These are phyloP conservation scores for Drosophila sechellia DNA, from an alignment of 1,140 invertebrate genomes.

Conservation along the genomic window DNA sequence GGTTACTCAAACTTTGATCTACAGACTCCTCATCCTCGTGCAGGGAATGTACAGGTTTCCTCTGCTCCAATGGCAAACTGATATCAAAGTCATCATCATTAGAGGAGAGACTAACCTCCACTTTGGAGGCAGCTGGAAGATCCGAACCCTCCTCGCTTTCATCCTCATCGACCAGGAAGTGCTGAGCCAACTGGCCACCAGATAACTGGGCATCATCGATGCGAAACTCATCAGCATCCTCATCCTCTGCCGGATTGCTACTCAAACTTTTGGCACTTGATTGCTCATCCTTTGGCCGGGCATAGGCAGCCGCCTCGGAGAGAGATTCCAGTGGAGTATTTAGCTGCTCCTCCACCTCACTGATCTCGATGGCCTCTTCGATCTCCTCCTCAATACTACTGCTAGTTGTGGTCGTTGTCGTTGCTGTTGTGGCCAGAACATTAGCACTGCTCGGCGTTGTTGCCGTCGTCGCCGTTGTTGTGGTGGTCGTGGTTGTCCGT, in stretches of 20 bases:
- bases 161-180: conserved; percentile 64
- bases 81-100: conserved; percentile 69
- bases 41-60: conserved; percentile 55
- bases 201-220: conserved; percentile 77
- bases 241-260: conserved; percentile 36
- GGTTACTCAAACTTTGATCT: conserved; percentile 59
- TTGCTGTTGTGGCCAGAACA: conserved; percentile 35
- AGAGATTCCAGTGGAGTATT: conserved; percentile 40
- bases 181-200: conserved; percentile 74
- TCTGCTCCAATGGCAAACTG: conserved; percentile 54
- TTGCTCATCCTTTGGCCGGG: conserved; percentile 24
- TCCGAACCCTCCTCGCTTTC: conserved; percentile 39
- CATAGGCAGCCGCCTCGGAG: conserved; percentile 51
- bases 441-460: conserved; percentile 41
- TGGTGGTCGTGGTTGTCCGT: conserved; percentile 45
- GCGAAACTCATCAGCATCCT: conserved; percentile 58
- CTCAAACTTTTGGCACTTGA: conserved; percentile 63
- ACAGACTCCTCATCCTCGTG: conserved; percentile 45
- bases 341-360: conserved; percentile 65
- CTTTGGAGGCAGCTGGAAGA: conserved; percentile 19
- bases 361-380: conserved; percentile 77
- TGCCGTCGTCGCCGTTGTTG: conserved; percentile 32
- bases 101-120: conserved; percentile 20
- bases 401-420: conserved; percentile 53
- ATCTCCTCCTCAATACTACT: conserved; percentile 83